These are phyloP conservation scores for Thunnus maccoyii DNA, from an alignment of 2,113 vertebrate genomes.

Conservation along the genomic window DNA sequence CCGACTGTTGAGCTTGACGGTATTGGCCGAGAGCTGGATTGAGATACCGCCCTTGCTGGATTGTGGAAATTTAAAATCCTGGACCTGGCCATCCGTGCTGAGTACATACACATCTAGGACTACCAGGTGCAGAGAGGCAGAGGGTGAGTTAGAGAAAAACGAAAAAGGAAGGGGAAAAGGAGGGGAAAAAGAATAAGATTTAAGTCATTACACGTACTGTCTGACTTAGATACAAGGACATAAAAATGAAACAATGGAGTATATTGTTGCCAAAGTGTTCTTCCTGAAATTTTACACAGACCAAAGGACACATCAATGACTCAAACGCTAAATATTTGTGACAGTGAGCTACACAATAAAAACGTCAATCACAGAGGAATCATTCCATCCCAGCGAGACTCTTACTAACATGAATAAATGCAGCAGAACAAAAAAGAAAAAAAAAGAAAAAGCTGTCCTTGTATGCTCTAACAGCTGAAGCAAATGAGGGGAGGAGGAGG, in stretches of 20 bases:
- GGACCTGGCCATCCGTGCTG: slow-evolving; percentile 97
- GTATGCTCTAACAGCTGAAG: slow-evolving; percentile 29
- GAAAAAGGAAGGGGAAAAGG: not conserved
- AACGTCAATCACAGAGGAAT: slow-evolving; percentile 53
- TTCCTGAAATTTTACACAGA: slow-evolving; percentile 17
- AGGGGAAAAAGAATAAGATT: slow-evolving; percentile 16
- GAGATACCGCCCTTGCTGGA: slow-evolving; percentile 93
- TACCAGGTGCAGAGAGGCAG: slow-evolving; percentile 62
- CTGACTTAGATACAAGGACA: slow-evolving; percentile 26
- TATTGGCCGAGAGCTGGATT: slow-evolving; percentile 97
- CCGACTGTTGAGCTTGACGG: slow-evolving; percentile 98
- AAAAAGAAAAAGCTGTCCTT: slow-evolving; percentile 21
- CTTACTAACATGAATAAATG: slow-evolving; percentile 53
- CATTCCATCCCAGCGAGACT: slow-evolving; percentile 24
- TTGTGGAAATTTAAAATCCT: slow-evolving; percentile 98
- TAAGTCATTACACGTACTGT: slow-evolving; percentile 19
- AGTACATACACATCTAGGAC: slow-evolving; percentile 97
- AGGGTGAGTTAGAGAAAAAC: not conserved
- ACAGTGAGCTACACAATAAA: slow-evolving; percentile 51
- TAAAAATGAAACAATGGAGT: slow-evolving; percentile 7
- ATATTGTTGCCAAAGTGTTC: slow-evolving; percentile 25
- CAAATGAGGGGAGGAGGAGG: slow-evolving; percentile 50
- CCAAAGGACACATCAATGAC: slow-evolving; percentile 18
- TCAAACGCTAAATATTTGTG: slow-evolving; percentile 36
- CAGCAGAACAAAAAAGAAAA: not conserved